These are phyloP conservation scores for Brachyptera putata DNA, from an alignment of 2,888 invertebrate genomes.

Conservation along the genomic window DNA sequence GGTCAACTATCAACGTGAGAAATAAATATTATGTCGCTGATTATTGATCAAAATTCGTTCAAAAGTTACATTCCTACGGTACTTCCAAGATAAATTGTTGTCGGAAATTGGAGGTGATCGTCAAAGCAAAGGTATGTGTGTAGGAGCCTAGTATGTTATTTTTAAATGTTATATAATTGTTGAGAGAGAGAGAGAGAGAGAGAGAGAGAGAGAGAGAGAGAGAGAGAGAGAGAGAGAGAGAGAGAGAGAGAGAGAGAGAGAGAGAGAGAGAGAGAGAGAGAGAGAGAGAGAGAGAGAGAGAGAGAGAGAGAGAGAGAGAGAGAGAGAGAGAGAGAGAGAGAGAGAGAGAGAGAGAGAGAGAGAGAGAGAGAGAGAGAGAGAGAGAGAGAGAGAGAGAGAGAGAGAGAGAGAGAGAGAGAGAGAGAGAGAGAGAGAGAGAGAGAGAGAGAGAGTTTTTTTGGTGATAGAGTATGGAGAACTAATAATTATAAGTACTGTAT, in stretches of 20 bases:
- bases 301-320: background rate
- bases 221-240: too few relatives aligned
- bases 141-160: conserved; percentile 5
- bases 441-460: too few relatives aligned
- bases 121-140: conserved; percentile 1
- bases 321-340: background rate
- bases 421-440: background rate
- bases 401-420: background rate
- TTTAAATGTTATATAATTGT: conserved; percentile 3
- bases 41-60: too few relatives aligned
- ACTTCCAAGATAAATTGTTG: too few relatives aligned
- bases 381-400: background rate
- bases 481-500: background rate
- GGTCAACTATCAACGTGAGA: too few relatives aligned
- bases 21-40: too few relatives aligned
- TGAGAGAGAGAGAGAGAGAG: background rate
- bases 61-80: too few relatives aligned
- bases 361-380: background rate
- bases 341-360: background rate
- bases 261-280: background rate
- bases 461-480: too few relatives aligned
- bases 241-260: background rate
- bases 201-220: too few relatives aligned
- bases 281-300: background rate
- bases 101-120: too few relatives aligned